Evolutionary conservation across 2,113 vertebrate genomes (phyloP).

Genomic region (Echinops telfairi): DNA sequence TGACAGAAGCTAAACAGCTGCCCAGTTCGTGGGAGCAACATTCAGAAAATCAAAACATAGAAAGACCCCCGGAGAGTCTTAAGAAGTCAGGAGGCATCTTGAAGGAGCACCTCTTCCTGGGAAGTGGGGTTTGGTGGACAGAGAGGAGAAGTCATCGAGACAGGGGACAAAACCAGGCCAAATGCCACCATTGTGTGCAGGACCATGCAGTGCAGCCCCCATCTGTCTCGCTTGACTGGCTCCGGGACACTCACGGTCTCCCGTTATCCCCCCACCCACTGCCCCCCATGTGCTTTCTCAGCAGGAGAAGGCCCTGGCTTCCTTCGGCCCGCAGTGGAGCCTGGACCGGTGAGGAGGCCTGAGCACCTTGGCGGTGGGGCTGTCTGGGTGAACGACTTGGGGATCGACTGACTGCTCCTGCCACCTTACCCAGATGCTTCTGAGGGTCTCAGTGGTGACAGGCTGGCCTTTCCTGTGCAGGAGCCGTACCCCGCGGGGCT

Average conservation of each 20-base stretch:
- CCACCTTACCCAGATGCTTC: slow-evolving; percentile 11
- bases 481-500: slow-evolving; percentile 77
- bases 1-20: neutral
- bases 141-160: neutral
- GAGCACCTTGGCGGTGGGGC: neutral
- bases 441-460: slow-evolving; percentile 38
- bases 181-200: neutral
- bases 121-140: neutral
- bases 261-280: neutral
- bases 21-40: neutral
- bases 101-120: neutral
- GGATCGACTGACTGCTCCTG: neutral
- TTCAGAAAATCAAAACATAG: neutral
- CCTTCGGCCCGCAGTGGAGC: slow-evolving; percentile 81
- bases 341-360: slow-evolving; percentile 82
- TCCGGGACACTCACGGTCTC: neutral
- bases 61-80: neutral
- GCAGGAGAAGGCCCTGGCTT: slow-evolving; percentile 83
- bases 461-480: slow-evolving; percentile 65
- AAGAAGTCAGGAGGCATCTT: neutral
- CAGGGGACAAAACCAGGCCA: neutral
- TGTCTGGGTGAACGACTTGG: neutral
- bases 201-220: neutral
- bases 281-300: slow-evolving; percentile 16
- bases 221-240: neutral